These are phyloP conservation scores for Leucophenga varia DNA, from an alignment of 1,140 invertebrate genomes.

Conservation along the genomic window DNA sequence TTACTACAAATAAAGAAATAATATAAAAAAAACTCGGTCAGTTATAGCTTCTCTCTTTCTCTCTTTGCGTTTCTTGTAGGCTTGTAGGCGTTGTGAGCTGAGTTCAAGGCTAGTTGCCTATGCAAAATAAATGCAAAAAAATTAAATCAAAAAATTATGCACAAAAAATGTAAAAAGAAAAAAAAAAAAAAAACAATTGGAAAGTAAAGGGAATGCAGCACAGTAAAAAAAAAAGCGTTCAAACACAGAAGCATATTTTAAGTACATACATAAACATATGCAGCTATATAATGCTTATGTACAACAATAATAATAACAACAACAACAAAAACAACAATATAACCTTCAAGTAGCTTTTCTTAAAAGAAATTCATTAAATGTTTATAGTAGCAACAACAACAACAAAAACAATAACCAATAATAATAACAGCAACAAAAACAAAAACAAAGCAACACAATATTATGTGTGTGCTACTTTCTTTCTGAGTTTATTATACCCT, in stretches of 20 bases:
- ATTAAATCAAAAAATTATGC: constrained; percentile 34
- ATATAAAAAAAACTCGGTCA: too few relatives aligned
- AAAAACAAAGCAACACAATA: too few relatives aligned
- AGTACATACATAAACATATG: constrained; percentile 20
- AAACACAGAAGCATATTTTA: neutral
- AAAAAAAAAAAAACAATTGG: constrained; percentile 22
- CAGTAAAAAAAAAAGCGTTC: too few relatives aligned
- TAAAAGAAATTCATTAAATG: constrained; percentile 23
- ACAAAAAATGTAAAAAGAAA: constrained; percentile 15
- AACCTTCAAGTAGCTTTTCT: constrained; percentile 10
- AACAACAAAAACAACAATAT: too few relatives aligned
- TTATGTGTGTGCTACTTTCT: too few relatives aligned
- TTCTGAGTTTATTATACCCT: too few relatives aligned
- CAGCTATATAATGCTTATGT: constrained; percentile 8
- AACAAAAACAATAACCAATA: constrained; percentile 1
- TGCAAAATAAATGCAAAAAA: neutral
- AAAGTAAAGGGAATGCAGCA: constrained; percentile 30
- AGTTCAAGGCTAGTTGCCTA: too few relatives aligned
- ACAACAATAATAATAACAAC: too few relatives aligned
- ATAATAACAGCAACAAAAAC: constrained; percentile 1
- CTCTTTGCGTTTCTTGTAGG: too few relatives aligned
- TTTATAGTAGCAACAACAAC: constrained; percentile 12
- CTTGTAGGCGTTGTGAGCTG: too few relatives aligned
- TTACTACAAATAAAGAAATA: too few relatives aligned
- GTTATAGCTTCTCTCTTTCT: too few relatives aligned